Conservation (phyloP, 2,888 invertebrate species). For the Euclidia mi region DNA sequence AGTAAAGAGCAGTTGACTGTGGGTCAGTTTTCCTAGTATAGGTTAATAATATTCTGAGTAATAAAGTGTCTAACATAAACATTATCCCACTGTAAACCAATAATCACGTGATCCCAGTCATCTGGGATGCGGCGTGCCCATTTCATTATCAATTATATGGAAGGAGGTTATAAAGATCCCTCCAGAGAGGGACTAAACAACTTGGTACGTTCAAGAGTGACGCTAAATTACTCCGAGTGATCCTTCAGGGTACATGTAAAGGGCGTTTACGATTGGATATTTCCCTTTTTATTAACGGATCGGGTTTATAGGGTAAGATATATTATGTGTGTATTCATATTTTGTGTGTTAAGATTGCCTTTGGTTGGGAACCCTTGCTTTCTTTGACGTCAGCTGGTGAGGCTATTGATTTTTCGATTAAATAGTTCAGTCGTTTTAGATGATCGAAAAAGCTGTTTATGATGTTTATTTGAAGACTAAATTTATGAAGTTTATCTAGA, state of each 20-base stretch:
- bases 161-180: constrained; percentile 32
- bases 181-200: constrained; percentile 42
- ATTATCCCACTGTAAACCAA: not conserved
- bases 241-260: constrained; percentile 38
- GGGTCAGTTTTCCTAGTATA: too few relatives aligned
- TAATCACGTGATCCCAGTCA: constrained; percentile 2
- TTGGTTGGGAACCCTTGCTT: not conserved
- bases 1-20: too few relatives aligned
- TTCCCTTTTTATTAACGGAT: constrained; percentile 37
- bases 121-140: constrained; percentile 14
- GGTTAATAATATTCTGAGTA: too few relatives aligned
- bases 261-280: constrained; percentile 46
- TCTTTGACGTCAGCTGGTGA: too few relatives aligned
- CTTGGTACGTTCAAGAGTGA: constrained; percentile 42
- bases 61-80: not conserved
- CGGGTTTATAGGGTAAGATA: constrained; percentile 16
- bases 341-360: constrained; percentile 10
- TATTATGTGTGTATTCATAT: constrained; percentile 5
- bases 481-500: too few relatives aligned
- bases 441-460: too few relatives aligned
- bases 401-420: too few relatives aligned
- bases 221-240: constrained; percentile 50
- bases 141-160: constrained; percentile 56
- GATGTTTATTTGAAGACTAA: too few relatives aligned
- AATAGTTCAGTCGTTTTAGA: too few relatives aligned